Percentiles rank a stretch among this genome's conserved stretches.
Conservation (phyloP, 1,140 invertebrate species). For the Zophobas atratus region DNA sequence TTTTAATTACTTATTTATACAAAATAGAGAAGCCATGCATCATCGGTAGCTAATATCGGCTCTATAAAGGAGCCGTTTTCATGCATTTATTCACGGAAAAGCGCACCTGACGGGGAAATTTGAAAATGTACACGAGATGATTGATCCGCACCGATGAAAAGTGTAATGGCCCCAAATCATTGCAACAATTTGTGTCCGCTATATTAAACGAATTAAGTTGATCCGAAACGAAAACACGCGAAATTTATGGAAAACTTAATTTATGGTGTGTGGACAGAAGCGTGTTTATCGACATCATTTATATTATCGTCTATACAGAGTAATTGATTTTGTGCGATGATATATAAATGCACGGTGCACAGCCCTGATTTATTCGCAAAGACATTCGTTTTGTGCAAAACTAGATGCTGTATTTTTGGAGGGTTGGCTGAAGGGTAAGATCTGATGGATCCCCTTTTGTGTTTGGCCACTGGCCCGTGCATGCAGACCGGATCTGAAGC, state of each 20-base stretch:
- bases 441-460: conserved; percentile 63
- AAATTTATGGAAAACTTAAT: conserved; percentile 57
- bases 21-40: neutral
- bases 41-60: neutral
- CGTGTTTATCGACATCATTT: conserved; percentile 56
- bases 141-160: neutral
- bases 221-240: conserved; percentile 51
- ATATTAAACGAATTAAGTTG: conserved; percentile 52
- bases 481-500: conserved; percentile 53
- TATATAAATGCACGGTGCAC: conserved; percentile 51
- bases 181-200: conserved; percentile 23
- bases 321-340: conserved; percentile 55
- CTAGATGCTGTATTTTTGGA: conserved; percentile 46
- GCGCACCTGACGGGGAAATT: no score
- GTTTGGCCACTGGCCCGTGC: conserved; percentile 55
- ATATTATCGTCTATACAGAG: conserved; percentile 52
- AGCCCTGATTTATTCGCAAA: conserved; percentile 50
- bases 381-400: conserved; percentile 52
- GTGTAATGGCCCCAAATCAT: neutral
- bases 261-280: conserved; percentile 57
- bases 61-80: neutral
- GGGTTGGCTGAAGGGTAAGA: conserved; percentile 49
- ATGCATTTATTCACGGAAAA: neutral
- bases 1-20: conserved; percentile 36
- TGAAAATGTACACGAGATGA: neutral